Evolutionary conservation across 2,113 vertebrate genomes (phyloP).

Genomic region (Bos taurus): ARS-UCD2.0 NC_037332.1:117290001-117290500

Average conservation of each 20-base stretch:
- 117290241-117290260: not conserved
- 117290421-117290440: not conserved
- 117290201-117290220: not conserved
- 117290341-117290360: not conserved
- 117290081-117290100: not conserved
- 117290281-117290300: not conserved
- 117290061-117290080: not conserved
- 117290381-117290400: no score
- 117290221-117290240: not conserved
- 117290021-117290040: not conserved
- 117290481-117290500: accelerated
- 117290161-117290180: not conserved
- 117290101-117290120: not conserved
- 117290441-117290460: not conserved
- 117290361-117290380: not conserved
- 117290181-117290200: accelerated
- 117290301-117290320: not conserved
- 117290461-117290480: not conserved
- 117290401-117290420: not conserved
- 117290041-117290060: not conserved
- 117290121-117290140: not conserved
- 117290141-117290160: not conserved
- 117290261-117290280: not conserved
- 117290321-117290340: accelerated
- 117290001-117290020: not conserved